Evolutionary conservation across 92 coral and sea anemone species (phyloP), one percentile per base, ranked within the genome.

Genomic region (Phenganax marumi): DNA sequence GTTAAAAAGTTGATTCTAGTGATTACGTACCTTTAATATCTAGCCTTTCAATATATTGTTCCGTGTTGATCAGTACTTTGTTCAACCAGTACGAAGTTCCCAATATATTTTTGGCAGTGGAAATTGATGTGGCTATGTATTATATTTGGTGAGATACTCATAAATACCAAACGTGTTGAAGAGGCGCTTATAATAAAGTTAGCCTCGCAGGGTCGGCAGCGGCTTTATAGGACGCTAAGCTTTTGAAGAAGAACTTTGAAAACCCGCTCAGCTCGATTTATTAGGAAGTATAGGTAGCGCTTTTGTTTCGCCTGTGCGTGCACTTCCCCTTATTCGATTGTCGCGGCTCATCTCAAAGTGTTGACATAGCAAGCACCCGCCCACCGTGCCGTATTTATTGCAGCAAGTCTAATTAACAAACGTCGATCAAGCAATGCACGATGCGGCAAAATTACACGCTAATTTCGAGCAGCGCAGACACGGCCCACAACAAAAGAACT

Each of bases 401-500:
- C 96, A 84, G 97, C 90, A 92, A 87, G 89, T 84, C 92, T 96
- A 96, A 96, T 96, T 96, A 96, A 93, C 99, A 92, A 93, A 96
- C 89, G 97, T 85, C 97, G 86, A 90, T 96, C 99, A 96, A 71
- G 48, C 39, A 63, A 18, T 58, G 24, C 16, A 48, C 58, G 68
- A 62, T 72, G 83, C 83, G 73, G 83, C 97, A 90, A 96, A 96
- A 96, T 96, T 92, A 96, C 99, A 92, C 97, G 97, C 91, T 96
- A 96, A 96, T 96, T 92, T 96, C 91, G 97, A 87, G 88, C 91
- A 33, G 90, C 89, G 97, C 91, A 92, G 99, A 92, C 93, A 61
- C 93, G 99, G 91, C 97, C 87, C 96, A 87, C 93, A 92, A 96
- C 99, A 96, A 92, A 95, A 96, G 97, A 91, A 91, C 97, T 91